Evolutionary conservation across 2,113 vertebrate species (phyloP), one percentile per base, ranked within the genome.

Genomic region (Pomatostomus ruficeps): DNA sequence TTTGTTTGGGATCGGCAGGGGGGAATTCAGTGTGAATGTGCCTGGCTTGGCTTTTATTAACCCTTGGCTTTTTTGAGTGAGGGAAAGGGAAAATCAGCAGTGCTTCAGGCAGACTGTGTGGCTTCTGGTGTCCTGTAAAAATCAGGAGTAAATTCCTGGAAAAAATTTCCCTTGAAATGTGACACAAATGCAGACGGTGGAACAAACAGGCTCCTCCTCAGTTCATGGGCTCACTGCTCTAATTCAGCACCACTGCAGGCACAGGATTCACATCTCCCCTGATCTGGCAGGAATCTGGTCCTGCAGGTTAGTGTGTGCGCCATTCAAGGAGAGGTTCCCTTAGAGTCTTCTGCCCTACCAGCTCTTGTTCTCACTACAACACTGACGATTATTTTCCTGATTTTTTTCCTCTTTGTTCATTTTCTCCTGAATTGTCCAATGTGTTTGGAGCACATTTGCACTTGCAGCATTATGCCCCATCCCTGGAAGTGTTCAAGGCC

Each of bases 1-100:
- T 86, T 85, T 89, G 65, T 92, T 76, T 71, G 83, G 48, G 55
- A 86, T 40, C 93, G 77, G 79, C 79, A 88, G 91, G 83, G 85
- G 90, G 63, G 28, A 58, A 61, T 68, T 83, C 76, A 33, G 68
- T 70, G 79, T 40, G 63, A 91, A 85, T 54, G 72, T 38, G 57
- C 58, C 62, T 11, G 36, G 38, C 28, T 83, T 77, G 48, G 71
- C 54, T 88, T 28, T 26, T n/a, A 36, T 82, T 88, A 86, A 93
- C 72, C 38, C 75, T 61, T 88, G 14, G 12, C 61, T 81, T 36
- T 67, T n/a, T 15, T 33, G 14, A 25, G 33, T 3, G n/a, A 46
- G n/a, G 28, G 48, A 51, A 51, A 78, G 18, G 55, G 62, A 43
- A 28, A 52, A 78, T 43, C 66, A 43, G 66, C 25, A 5, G 59